These are phyloP conservation scores for Jacana jacana DNA, from an alignment of 2,113 vertebrate species.

Conservation along the genomic window DNA sequence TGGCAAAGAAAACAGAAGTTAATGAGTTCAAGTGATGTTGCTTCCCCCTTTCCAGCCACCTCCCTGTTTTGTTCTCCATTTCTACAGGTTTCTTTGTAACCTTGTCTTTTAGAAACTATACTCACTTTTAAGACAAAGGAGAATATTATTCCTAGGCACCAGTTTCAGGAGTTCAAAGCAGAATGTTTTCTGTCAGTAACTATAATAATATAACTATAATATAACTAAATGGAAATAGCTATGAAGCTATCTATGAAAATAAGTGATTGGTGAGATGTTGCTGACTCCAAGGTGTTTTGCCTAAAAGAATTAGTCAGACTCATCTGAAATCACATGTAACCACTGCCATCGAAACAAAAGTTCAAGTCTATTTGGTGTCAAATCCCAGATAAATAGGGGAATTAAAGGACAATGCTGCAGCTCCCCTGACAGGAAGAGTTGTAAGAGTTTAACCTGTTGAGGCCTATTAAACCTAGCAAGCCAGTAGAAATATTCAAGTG, in stretches of 20 bases:
- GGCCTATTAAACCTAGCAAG: background rate
- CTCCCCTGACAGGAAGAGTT: background rate
- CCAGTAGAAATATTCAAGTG: background rate
- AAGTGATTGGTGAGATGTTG: slow-evolving; percentile 8
- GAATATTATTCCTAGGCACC: background rate
- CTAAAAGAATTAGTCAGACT: slow-evolving; percentile 14
- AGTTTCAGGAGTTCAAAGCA: background rate
- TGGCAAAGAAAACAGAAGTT: slow-evolving; percentile 49
- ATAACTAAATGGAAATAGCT: too few species aligned
- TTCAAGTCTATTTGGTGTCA: slow-evolving; percentile 35
- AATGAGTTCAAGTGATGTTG: background rate
- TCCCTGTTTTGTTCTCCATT: background rate
- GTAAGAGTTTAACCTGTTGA: background rate
- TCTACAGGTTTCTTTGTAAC: background rate
- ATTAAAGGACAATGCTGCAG: slow-evolving; percentile 11
- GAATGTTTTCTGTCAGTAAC: background rate
- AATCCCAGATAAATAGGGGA: slow-evolving; percentile 27
- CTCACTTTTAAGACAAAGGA: background rate
- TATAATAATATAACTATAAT: too few species aligned
- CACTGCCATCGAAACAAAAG: background rate
- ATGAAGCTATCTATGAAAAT: background rate
- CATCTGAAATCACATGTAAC: slow-evolving; percentile 26
- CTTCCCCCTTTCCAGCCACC: background rate
- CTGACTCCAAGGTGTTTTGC: slow-evolving; percentile 40
- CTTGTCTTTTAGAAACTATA: background rate